These are phyloP conservation scores for Erpetoichthys calabaricus DNA, from an alignment of 2,797 vertebrate genomes.

Conservation along the genomic window DNA sequence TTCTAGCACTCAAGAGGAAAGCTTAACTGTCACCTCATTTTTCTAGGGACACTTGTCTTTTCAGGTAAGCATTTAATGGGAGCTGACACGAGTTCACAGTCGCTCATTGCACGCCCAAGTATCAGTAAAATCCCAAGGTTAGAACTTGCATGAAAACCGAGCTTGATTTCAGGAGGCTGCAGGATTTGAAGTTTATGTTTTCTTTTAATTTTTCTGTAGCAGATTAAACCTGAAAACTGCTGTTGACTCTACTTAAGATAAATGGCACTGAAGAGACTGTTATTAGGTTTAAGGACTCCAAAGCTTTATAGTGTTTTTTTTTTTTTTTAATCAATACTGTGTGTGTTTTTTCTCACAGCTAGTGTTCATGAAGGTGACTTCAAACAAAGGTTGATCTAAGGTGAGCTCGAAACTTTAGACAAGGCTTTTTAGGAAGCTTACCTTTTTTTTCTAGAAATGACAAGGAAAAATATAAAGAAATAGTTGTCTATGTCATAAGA, in stretches of 20 bases:
- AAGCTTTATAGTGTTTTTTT: not conserved
- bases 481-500: too few species aligned
- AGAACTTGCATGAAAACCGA: conserved; percentile 34
- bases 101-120: conserved; percentile 25
- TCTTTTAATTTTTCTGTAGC: conserved; percentile 5
- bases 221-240: not conserved
- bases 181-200: conserved; percentile 10
- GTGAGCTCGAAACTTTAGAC: not conserved
- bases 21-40: conserved; percentile 43
- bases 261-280: not conserved
- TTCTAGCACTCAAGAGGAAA: conserved; percentile 24
- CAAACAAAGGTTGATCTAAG: not conserved
- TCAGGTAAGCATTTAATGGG: conserved; percentile 31
- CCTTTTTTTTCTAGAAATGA: too few species aligned
- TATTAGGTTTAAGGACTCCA: not conserved
- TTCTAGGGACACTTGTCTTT: conserved; percentile 39
- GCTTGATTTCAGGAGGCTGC: conserved; percentile 10
- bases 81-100: conserved; percentile 34
- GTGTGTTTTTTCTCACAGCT: not conserved
- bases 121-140: conserved; percentile 39
- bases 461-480: too few species aligned
- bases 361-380: not conserved
- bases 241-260: not conserved
- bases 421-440: too few species aligned
- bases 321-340: not conserved